Percentiles rank a stretch among this genome's conserved stretches.
Conservation (phyloP, 2,888 invertebrate species). For the Acanthosepion lycidas region DNA sequence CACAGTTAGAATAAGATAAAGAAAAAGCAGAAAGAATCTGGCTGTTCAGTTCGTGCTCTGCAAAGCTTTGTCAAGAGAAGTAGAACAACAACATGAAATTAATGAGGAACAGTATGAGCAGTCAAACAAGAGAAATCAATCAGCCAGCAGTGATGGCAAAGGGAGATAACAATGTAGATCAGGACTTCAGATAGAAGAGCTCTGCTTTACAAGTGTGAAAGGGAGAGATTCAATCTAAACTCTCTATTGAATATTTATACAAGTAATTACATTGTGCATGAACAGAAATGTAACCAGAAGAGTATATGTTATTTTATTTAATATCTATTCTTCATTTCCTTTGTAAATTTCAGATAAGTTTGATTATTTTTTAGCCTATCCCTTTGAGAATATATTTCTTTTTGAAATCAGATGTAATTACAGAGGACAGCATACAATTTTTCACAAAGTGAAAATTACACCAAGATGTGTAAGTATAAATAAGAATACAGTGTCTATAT, state of each 20-base stretch:
- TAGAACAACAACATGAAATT: not conserved
- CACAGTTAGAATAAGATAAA: not conserved
- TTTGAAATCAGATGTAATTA: not conserved
- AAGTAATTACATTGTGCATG: not conserved
- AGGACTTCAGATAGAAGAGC: not conserved
- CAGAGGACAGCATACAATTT: not conserved
- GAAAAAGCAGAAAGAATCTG: not conserved
- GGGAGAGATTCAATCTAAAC: constrained; percentile 6
- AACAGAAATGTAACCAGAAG: not conserved
- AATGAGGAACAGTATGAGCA: not conserved
- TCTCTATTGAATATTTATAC: not conserved
- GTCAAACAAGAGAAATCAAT: not conserved
- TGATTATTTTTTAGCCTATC: not conserved
- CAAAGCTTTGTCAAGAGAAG: not conserved
- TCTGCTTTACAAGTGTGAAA: constrained; percentile 21
- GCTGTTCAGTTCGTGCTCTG: not conserved
- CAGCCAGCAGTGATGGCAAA: not conserved
- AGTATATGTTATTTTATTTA: not conserved
- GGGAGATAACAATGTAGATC: not conserved
- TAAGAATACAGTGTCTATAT: not conserved
- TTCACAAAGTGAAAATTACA: not conserved
- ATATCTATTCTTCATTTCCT: not conserved
- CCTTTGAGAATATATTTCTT: not conserved
- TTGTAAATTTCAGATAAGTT: not conserved
- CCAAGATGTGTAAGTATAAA: not conserved